Base-by-base conservation (phyloP, 2,797 vertebrate genomes). In the Pampus argenteus region DNA sequence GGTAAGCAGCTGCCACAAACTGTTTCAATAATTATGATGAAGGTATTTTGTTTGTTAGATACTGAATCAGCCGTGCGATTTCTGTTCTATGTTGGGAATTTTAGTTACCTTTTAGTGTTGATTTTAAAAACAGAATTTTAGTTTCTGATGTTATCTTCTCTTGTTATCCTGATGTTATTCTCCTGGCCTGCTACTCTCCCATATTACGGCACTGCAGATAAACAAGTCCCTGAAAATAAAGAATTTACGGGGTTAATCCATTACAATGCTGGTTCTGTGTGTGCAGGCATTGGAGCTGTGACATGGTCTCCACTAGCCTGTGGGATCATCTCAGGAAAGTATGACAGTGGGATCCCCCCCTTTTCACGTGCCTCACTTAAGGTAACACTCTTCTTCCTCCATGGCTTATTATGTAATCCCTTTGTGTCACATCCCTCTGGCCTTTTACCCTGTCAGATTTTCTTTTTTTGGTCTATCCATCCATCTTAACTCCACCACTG, bases 331-430 rank as follows among this genome's bases (percentile, higher is more conserved):
- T 96, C 96, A 0, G 96, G 96, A 18, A 96, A 96, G 81, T 96
- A 98, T 0, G 95, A 96, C 6, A 93, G 92, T 0, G 96, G 96
- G 6, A 95, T 98, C 62, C 97, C 96, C 0, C 94, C 95, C 20
- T 94, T 94, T 84, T 97, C 97, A 9, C 94, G 97, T 9, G 97
- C 97, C 3, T 97, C 97, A 0, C 86, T 98, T 25, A 97, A 98
- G 96, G 97, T 98, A 90, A 90, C 36, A 31, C 20, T 50, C 14
- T 20, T 51, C 28, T 17, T 38, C 25, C n/a, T 11, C 31, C 9
- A 34, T 47, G 38, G 22, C 2, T 64, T 4, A 20, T 47, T 6
- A 28, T 26, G 1, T 54, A 23, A 40, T 52, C 65, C 10, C 38
- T 5, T 49, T 42, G 45, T 42, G 9, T 54, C 18, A 25, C 42